Evolutionary conservation across 2,797 vertebrate genomes (phyloP).

Genomic region (Pterois miles): DNA sequence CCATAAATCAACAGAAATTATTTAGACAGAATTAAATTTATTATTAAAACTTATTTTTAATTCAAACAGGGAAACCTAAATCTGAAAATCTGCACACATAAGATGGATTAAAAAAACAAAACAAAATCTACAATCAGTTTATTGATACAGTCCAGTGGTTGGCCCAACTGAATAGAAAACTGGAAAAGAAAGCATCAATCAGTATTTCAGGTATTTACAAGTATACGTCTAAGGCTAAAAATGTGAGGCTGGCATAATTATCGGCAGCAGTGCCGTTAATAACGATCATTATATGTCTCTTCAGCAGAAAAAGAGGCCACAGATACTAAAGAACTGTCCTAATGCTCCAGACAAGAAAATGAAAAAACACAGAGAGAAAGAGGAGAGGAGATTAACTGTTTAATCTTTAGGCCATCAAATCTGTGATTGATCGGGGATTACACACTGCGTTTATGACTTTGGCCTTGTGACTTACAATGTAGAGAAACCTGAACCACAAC

Average conservation of each 20-base stretch:
- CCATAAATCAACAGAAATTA: not conserved
- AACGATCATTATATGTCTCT: not conserved
- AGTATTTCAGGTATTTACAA: not conserved
- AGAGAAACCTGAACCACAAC: conserved; percentile 23
- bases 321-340: conserved; percentile 16
- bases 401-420: conserved; percentile 78
- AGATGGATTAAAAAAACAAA: not conserved
- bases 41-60: not conserved
- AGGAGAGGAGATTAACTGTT: conserved; percentile 72
- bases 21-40: not conserved
- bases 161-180: not conserved
- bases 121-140: not conserved
- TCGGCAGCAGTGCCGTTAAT: not conserved
- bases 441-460: conserved; percentile 49
- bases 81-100: not conserved
- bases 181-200: not conserved
- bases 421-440: conserved; percentile 81
- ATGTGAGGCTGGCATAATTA: not conserved
- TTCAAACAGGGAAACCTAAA: not conserved
- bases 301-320: not conserved
- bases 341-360: conserved; percentile 35
- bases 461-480: conserved; percentile 40
- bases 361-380: conserved; percentile 45
- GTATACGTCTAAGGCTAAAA: not conserved
- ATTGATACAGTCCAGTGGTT: not conserved